Conservation (phyloP, 2,113 vertebrate genomes). For the Lepisosteus oculatus region DNA sequence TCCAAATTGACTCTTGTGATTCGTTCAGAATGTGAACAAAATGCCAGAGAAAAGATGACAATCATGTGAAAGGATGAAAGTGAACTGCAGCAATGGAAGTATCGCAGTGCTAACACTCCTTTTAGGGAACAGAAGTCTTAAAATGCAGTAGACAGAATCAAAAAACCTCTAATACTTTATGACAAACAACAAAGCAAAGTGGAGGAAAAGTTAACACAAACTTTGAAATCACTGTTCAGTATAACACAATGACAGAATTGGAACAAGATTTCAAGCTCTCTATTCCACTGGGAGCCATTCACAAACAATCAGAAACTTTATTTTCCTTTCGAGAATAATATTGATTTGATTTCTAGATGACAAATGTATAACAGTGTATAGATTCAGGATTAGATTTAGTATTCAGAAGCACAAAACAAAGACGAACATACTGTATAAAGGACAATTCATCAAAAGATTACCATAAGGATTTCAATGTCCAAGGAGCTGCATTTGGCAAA, state of each 20-base stretch:
- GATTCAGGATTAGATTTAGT: no score
- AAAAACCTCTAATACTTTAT: conserved; percentile 45
- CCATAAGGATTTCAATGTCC: no score
- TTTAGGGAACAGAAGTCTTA: conserved; percentile 60
- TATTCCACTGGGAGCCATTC: conserved; percentile 53
- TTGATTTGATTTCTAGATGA: conserved; percentile 45
- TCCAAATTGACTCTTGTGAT: no score
- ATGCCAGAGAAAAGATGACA: no score
- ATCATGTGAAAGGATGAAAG: no score
- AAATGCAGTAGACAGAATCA: conserved; percentile 49
- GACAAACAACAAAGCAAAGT: conserved; percentile 59
- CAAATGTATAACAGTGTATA: no score
- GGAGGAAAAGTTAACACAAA: conserved; percentile 64
- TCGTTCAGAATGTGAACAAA: no score
- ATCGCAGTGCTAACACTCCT: conserved; percentile 49
- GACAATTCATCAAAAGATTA: no score
- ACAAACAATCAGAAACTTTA: conserved; percentile 53
- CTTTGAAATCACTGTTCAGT: conserved; percentile 38
- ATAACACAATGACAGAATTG: conserved; percentile 67
- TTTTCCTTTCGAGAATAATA: conserved; percentile 62
- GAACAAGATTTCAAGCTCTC: conserved; percentile 58
- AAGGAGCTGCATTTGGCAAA: no score
- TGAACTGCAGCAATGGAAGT: no score
- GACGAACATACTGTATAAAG: no score
- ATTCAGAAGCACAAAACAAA: no score